A percentile compares a stretch with the other conserved stretches of the same genome.
Evolutionary conservation across 2,888 invertebrate genomes (phyloP).

Genomic region (Epinotia bilunana): DNA sequence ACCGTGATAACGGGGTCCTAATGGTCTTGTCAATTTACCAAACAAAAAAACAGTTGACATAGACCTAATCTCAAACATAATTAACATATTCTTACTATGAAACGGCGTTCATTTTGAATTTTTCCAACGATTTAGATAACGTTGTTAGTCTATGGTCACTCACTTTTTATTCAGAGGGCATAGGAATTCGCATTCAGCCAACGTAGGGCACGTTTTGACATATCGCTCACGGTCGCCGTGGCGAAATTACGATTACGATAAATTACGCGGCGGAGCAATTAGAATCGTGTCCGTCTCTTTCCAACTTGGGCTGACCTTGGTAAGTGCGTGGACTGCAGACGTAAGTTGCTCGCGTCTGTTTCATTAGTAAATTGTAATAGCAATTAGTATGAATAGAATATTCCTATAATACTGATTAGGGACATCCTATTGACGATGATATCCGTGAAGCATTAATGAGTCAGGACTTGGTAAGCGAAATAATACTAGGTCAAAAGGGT

Average conservation of each 20-base stretch:
- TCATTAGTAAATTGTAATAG: slow-evolving; percentile 51
- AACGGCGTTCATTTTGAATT: neutral
- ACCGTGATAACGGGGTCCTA: no score
- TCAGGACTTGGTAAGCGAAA: neutral
- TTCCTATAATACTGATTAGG: slow-evolving; percentile 4
- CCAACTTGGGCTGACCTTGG: slow-evolving; percentile 56
- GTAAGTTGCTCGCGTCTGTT: slow-evolving; percentile 51
- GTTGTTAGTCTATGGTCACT: slow-evolving; percentile 5
- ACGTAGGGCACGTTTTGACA: slow-evolving; percentile 61
- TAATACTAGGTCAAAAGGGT: neutral
- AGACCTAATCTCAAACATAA: no score
- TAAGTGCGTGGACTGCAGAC: slow-evolving; percentile 43
- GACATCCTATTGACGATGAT: neutral
- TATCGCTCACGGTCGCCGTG: slow-evolving; percentile 64
- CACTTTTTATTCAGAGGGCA: slow-evolving; percentile 57
- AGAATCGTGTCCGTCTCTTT: slow-evolving; percentile 55
- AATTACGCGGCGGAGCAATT: slow-evolving; percentile 55
- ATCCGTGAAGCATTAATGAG: neutral
- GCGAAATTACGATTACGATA: slow-evolving; percentile 63
- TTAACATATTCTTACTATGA: no score
- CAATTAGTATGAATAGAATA: slow-evolving; percentile 31
- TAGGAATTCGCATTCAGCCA: slow-evolving; percentile 56
- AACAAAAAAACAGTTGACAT: no score
- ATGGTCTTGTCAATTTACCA: no score
- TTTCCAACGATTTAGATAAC: neutral